Evolutionary conservation across 2,888 invertebrate genomes (phyloP).

Genomic region (Sisyra terminalis): DNA sequence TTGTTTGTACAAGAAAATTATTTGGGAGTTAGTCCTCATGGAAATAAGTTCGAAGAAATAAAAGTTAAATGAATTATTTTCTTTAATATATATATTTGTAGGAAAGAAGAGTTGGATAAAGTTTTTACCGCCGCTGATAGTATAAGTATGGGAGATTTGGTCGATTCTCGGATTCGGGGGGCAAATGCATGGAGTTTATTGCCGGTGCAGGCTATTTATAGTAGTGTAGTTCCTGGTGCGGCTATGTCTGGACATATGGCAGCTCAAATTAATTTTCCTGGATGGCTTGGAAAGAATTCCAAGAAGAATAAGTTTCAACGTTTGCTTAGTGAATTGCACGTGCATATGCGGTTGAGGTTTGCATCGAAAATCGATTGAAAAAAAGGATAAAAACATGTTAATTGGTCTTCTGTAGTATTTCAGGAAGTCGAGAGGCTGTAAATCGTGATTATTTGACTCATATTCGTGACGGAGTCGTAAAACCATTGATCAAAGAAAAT

Average conservation of each 20-base stretch:
- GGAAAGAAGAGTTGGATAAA: conserved; percentile 43
- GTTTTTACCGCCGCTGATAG: conserved; percentile 72
- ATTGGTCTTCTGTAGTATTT: conserved; percentile 36
- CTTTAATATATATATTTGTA: conserved; percentile 21
- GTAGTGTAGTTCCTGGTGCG: conserved; percentile 81
- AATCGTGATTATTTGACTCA: conserved; percentile 78
- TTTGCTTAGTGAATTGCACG: conserved; percentile 65
- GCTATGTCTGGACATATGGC: conserved; percentile 64
- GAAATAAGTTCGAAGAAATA: conserved; percentile 31
- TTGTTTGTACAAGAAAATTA: conserved; percentile 98
- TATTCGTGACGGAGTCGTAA: conserved; percentile 55
- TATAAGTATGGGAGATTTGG: conserved; percentile 70
- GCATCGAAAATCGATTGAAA: conserved; percentile 9
- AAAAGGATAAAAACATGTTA: not conserved
- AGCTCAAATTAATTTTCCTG: conserved; percentile 77
- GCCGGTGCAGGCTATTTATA: conserved; percentile 71
- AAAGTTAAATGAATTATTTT: conserved; percentile 2
- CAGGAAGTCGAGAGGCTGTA: conserved; percentile 65
- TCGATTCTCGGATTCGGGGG: conserved; percentile 66
- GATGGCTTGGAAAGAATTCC: conserved; percentile 94
- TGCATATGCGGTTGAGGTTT: conserved; percentile 71
- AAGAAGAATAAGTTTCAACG: conserved; percentile 64
- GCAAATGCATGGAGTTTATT: conserved; percentile 76
- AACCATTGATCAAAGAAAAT: conserved; percentile 55
- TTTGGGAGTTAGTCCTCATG: conserved; percentile 57